These are phyloP conservation scores for Trichonephila inaurata DNA, from an alignment of 1,140 invertebrate species.

Conservation along the genomic window DNA sequence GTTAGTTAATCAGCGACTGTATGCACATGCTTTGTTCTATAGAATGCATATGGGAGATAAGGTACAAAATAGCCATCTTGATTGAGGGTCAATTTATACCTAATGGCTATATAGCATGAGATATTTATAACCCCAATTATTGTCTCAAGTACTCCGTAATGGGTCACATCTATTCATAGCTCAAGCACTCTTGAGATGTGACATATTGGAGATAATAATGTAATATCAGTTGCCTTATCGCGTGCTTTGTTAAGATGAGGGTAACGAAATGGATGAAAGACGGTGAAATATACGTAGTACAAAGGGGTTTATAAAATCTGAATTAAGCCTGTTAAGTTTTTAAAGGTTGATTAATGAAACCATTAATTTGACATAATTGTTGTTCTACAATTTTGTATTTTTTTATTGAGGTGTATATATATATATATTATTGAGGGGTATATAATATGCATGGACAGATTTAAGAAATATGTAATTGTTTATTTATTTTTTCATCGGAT, in stretches of 20 bases:
- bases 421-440: background rate
- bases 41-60: background rate
- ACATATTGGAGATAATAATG: background rate
- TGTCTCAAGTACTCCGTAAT: background rate
- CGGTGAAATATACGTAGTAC: background rate
- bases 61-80: background rate
- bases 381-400: background rate
- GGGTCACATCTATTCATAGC: background rate
- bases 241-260: background rate
- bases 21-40: background rate
- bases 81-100: background rate
- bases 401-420: background rate
- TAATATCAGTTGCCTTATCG: background rate
- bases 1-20: background rate
- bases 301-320: background rate
- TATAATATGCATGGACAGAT: no score
- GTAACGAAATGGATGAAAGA: background rate
- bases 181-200: background rate
- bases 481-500: no score
- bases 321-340: no score
- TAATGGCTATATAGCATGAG: background rate
- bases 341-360: background rate
- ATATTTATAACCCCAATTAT: slow-evolving; percentile 20
- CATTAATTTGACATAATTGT: background rate
- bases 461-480: no score